Conservation (phyloP, 1,140 invertebrate genomes). For the Orius laevigatus region DNA sequence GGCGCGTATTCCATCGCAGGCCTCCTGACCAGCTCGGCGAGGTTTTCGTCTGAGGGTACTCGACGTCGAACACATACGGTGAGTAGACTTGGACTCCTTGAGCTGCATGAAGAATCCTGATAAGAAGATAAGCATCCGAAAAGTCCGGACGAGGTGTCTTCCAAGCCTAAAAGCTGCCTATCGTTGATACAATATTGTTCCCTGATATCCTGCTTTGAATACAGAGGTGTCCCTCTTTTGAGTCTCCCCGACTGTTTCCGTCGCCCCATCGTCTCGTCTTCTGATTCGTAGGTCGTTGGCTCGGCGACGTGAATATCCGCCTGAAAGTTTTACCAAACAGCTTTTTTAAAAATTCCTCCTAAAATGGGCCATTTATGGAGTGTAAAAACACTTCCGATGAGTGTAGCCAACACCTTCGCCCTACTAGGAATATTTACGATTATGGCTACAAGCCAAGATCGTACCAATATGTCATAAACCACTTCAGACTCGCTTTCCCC, state of each 20-base stretch:
- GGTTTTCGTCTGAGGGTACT: constrained; percentile 70
- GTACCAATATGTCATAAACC: no score
- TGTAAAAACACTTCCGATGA: no score
- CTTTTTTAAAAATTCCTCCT: no score
- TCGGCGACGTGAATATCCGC: constrained; percentile 45
- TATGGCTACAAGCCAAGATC: no score
- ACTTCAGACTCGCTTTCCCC: no score
- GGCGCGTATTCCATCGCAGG: constrained; percentile 45
- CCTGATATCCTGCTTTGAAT: constrained; percentile 74
- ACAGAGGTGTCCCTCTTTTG: constrained; percentile 45
- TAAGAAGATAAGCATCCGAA: constrained; percentile 72
- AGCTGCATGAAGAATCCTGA: constrained; percentile 35
- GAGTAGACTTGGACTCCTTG: constrained; percentile 50
- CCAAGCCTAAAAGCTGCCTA: constrained; percentile 70
- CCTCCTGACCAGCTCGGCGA: constrained; percentile 37
- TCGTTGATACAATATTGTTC: constrained; percentile 87
- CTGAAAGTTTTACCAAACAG: constrained; percentile 25
- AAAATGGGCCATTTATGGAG: no score
- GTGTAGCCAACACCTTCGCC: no score
- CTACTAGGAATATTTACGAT: no score
- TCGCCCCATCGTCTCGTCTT: constrained; percentile 45
- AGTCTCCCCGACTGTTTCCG: constrained; percentile 34
- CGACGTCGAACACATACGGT: constrained; percentile 68
- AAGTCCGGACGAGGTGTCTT: constrained; percentile 50
- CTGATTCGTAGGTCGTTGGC: constrained; percentile 46